Percentiles rank a stretch among this genome's conserved stretches.
Evolutionary conservation across 1,140 invertebrate species (phyloP).

Genomic region (Eupristina koningsbergeri): DNA sequence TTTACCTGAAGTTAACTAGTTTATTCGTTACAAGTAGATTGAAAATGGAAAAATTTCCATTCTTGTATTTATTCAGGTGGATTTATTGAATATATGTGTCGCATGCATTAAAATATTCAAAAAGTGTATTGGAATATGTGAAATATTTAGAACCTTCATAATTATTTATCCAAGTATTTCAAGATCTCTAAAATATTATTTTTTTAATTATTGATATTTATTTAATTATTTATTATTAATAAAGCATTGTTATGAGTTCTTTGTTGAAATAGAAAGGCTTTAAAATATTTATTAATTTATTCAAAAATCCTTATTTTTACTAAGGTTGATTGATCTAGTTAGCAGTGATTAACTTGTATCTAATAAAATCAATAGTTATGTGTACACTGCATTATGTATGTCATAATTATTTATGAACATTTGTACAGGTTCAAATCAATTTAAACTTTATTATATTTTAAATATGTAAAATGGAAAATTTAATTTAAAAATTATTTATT

Average conservation of each 20-base stretch:
- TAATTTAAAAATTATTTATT: neutral
- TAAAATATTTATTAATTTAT: too few species aligned
- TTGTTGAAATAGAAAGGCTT: too few species aligned
- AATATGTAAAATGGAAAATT: neutral
- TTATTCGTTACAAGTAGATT: neutral
- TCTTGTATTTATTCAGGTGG: conserved; percentile 9
- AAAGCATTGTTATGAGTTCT: too few species aligned
- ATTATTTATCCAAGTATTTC: neutral
- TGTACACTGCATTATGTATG: neutral
- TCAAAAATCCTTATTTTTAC: too few species aligned
- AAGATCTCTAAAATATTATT: neutral
- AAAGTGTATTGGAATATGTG: neutral
- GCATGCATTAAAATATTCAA: neutral
- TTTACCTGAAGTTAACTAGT: neutral
- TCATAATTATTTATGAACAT: too few species aligned
- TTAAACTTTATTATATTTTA: neutral
- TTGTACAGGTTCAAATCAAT: too few species aligned
- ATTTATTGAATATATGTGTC: neutral
- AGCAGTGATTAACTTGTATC: neutral
- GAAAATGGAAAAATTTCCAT: neutral
- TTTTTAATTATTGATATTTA: too few species aligned
- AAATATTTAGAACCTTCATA: too few species aligned
- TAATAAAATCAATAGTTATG: neutral
- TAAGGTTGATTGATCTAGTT: too few species aligned
- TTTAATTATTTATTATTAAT: too few species aligned